Evolutionary conservation across 2,888 invertebrate genomes (phyloP), one percentile per base, ranked within the genome.

Genomic region (Hyposoter didymator): DNA sequence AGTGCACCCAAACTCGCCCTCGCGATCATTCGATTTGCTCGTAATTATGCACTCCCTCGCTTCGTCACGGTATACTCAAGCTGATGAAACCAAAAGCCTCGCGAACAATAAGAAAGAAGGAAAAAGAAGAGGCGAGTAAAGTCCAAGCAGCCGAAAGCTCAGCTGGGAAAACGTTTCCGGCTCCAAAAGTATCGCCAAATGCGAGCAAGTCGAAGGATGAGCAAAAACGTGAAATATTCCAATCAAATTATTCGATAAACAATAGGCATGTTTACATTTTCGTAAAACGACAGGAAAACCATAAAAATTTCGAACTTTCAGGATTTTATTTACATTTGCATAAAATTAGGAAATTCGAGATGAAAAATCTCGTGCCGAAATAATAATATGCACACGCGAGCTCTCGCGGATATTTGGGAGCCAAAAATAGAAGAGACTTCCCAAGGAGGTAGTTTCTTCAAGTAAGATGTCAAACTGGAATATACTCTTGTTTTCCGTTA

Each of bases 21-120:
- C 59, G 55, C 75, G 72, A 12, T 84, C 28, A 84, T 80, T 80
- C 76, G 72, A 84, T 81, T 84, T 81, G 59, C 84, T 69, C 62
- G 78, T 52, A 81, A 84, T 84, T 81, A 84, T 81, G 66, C 78
- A 49, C 62, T 22, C 59, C n/a, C 70, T 64, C 22, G 78, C 76
- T 84, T 78, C 66, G 78, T 81, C 67, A 22, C 39, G 55, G 52
- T 47, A 39, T 72, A 75, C 17, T 75, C 47, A 74, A 17, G 43
- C 22, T 72, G 80, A 84, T 76, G 55, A 80, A 79, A 72, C 55
- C 43, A 43, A 28, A 59, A 59, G 10, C 66, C 43, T 32, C 47
- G 66, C 47, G 66, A 10, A 80, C 28, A 64, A 64, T 64, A 76
- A 43, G 14, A 35, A n/a, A 47, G 14, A 49, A 49, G 62, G 7